Percentiles rank a stretch among this genome's conserved stretches.
These are phyloP conservation scores for Drosophila pandora DNA, from an alignment of 1,140 invertebrate genomes.

Conservation along the genomic window DNA sequence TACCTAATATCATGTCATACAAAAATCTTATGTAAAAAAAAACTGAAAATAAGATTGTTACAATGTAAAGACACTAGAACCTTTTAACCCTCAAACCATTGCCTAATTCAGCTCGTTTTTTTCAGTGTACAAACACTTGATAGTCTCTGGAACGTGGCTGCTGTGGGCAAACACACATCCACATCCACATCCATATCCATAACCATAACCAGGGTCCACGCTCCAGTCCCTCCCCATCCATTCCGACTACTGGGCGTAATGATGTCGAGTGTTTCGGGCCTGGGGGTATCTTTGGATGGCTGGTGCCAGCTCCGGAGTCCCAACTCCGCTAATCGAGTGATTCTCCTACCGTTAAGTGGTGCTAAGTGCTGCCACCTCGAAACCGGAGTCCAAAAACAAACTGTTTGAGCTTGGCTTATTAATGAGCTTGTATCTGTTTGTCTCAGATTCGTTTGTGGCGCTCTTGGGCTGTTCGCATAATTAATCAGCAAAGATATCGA, in stretches of 20 bases:
- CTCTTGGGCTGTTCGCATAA: slow-evolving; percentile 28
- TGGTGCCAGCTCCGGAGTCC: not conserved
- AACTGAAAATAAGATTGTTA: no score
- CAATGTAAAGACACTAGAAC: no score
- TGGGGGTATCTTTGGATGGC: slow-evolving; percentile 19
- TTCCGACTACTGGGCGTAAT: slow-evolving; percentile 43
- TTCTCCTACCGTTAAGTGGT: slow-evolving; percentile 69
- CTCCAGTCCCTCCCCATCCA: not conserved
- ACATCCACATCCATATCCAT: not conserved
- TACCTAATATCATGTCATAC: not conserved
- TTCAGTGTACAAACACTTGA: slow-evolving; percentile 10
- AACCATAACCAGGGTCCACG: not conserved
- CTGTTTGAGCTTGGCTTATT: slow-evolving; percentile 20
- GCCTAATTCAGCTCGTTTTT: not conserved
- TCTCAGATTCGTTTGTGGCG: slow-evolving; percentile 2
- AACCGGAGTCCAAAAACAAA: slow-evolving; percentile 33
- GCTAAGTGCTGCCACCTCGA: slow-evolving; percentile 52
- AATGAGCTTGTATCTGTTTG: slow-evolving; percentile 24
- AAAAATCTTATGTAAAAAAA: no score
- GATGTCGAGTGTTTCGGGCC: slow-evolving; percentile 39
- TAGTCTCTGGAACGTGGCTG: slow-evolving; percentile 24
- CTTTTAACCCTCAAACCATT: no score
- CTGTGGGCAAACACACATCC: slow-evolving; percentile 13
- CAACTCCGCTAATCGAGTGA: slow-evolving; percentile 48
- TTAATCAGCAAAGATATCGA: slow-evolving; percentile 32